Conservation (phyloP, 2,888 invertebrate species). For the Cosmorhoe ocellata region DNA sequence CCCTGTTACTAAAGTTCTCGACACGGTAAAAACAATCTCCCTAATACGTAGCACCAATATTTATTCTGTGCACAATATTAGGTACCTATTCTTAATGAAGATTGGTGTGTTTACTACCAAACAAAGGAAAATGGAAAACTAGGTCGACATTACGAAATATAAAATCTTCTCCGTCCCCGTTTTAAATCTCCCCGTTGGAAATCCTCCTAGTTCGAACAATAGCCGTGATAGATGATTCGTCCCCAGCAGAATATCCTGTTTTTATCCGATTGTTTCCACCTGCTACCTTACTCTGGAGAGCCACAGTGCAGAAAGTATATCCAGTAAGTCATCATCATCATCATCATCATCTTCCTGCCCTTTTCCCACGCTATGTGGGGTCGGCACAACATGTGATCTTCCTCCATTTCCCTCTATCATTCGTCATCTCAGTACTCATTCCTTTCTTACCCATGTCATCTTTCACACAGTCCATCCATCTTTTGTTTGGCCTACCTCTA, state of each 20-base stretch:
- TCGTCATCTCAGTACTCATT: too few relatives aligned
- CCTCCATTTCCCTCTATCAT: too few relatives aligned
- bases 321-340: too few relatives aligned
- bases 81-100: conserved; percentile 27
- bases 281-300: conserved; percentile 33
- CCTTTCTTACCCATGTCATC: too few relatives aligned
- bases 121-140: conserved; percentile 40
- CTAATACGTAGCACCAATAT: too few relatives aligned
- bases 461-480: too few relatives aligned
- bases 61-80: too few relatives aligned
- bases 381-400: too few relatives aligned
- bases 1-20: too few relatives aligned
- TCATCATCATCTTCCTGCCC: too few relatives aligned
- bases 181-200: conserved; percentile 29
- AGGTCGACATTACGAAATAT: conserved; percentile 45
- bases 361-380: too few relatives aligned
- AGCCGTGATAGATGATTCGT: conserved; percentile 55
- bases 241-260: conserved; percentile 39
- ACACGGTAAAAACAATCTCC: conserved; percentile 12
- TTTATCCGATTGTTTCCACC: conserved; percentile 51
- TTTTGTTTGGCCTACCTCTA: too few relatives aligned
- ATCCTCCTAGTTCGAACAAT: conserved; percentile 41
- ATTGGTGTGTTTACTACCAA: conserved; percentile 40
- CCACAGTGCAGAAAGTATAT: not conserved
- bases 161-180: conserved; percentile 21